phyloP scores from a whole-genome alignment of 2,888 invertebrate species.

The Cerastis rubricosa region DNA sequence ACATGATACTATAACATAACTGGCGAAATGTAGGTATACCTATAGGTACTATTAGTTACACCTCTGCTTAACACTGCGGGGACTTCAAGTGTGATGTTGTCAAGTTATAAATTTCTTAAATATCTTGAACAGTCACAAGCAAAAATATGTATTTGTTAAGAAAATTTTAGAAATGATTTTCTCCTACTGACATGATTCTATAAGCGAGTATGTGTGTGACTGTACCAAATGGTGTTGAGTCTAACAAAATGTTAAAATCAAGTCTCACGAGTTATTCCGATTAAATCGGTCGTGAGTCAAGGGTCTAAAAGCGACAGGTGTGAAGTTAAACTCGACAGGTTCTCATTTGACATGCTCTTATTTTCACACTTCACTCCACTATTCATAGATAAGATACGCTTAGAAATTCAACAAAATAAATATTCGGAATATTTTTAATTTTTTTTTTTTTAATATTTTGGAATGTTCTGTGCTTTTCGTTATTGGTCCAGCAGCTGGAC shows the following conservation, averaged over 20 bases:
- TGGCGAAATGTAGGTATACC: neutral
- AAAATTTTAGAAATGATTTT: neutral
- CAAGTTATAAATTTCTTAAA: neutral
- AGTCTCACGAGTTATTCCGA: neutral
- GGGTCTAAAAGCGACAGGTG: slow-evolving; percentile 20
- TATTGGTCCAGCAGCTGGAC: slow-evolving; percentile 1
- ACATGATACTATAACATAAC: neutral
- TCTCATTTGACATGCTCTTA: neutral
- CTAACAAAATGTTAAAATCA: neutral
- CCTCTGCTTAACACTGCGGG: neutral
- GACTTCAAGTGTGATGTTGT: neutral
- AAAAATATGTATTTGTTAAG: neutral
- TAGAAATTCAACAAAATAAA: neutral
- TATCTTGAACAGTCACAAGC: neutral
- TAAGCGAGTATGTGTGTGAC: neutral
- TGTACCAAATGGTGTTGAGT: neutral
- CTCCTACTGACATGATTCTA: neutral
- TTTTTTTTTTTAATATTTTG: neutral
- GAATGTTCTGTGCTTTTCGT: neutral
- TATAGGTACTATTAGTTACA: neutral
- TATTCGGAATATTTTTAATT: slow-evolving; percentile 12
- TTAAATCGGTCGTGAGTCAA: neutral
- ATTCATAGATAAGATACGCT: slow-evolving; percentile 8
- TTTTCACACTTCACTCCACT: slow-evolving; percentile 20
- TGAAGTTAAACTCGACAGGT: neutral